Evolutionary conservation across 92 coral and sea anemone species (phyloP).

Genomic region (Actinernus sp.): DNA sequence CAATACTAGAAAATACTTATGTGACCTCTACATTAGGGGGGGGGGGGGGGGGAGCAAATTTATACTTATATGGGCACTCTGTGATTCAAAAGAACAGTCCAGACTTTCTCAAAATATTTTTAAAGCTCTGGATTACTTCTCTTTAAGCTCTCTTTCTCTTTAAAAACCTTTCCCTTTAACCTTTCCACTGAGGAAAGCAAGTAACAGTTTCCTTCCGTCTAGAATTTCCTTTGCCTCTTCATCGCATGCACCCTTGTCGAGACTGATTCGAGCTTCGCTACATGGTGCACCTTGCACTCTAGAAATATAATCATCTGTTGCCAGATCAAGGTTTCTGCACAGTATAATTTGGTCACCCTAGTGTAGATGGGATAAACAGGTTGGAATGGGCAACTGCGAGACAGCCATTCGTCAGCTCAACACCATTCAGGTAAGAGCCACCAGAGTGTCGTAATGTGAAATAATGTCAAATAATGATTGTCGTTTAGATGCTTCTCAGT

Average conservation of each 20-base stretch:
- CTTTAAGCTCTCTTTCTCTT: slow-evolving; percentile 29
- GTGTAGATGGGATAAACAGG: slow-evolving; percentile 62
- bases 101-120: slow-evolving; percentile 46
- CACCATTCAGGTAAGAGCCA: no score
- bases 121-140: slow-evolving; percentile 16
- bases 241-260: slow-evolving; percentile 51
- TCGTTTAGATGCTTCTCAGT: slow-evolving; percentile 47
- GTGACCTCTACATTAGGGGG: no score
- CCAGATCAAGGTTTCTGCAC: slow-evolving; percentile 44
- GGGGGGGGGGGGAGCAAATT: no score
- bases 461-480: slow-evolving; percentile 6
- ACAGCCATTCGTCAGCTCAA: slow-evolving; percentile 61
- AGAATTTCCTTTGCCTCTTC: slow-evolving; percentile 26
- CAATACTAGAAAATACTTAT: slow-evolving; percentile 24
- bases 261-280: slow-evolving; percentile 36
- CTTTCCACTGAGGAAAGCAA: slow-evolving; percentile 42
- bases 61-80: no score
- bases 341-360: no score
- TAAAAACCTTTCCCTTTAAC: slow-evolving; percentile 33
- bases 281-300: slow-evolving; percentile 66
- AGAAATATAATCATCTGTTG: slow-evolving; percentile 64
- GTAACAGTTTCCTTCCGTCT: no score
- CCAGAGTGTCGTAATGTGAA: slow-evolving; percentile 64
- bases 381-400: slow-evolving; percentile 44
- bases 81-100: no score